Base-by-base conservation (phyloP, 2,888 invertebrate species). In the Incurvaria masculella region DNA sequence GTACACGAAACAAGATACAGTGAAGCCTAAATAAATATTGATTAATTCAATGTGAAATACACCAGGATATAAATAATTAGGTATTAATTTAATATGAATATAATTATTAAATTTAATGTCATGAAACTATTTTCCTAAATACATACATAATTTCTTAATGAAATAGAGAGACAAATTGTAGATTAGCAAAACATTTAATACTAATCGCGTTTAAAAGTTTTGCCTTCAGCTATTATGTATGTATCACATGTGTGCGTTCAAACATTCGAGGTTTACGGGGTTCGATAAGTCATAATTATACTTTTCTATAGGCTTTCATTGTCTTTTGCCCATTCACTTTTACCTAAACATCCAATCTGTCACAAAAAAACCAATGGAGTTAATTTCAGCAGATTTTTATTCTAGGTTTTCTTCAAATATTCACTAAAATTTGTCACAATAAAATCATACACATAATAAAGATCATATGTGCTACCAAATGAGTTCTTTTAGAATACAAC, bases 241-340 rank as follows among this genome's bases (percentile, higher is more conserved):
- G n/a, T n/a, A n/a, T 55, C 55, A 55, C 55, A 55, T n/a, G 53
- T 55, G 55, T 55, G 55, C 55, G 55, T 55, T 53, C 49, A 53
- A 51, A 52, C 52, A 53, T 51, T 53, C 50, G 40, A 50, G 45
- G 48, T 50, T 52, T 46, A 10, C 33, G 14, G 33, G 23, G 33
- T 33, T 33, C 14, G 33, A n/a, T n/a, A n/a, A n/a, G n/a, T n/a
- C n/a, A n/a, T n/a, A n/a, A n/a, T n/a, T n/a, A n/a, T n/a, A n/a
- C n/a, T n/a, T n/a, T n/a, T n/a, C n/a, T n/a, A n/a, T n/a, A n/a
- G n/a, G n/a, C n/a, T n/a, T n/a, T n/a, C n/a, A n/a, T n/a, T n/a
- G n/a, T n/a, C n/a, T n/a, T n/a, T n/a, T n/a, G n/a, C n/a, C n/a
- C n/a, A n/a, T n/a, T n/a, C n/a, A n/a, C n/a, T n/a, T n/a, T n/a